Evolutionary conservation across 2,888 invertebrate species (phyloP).

Genomic region (Rhagium mordax): DNA sequence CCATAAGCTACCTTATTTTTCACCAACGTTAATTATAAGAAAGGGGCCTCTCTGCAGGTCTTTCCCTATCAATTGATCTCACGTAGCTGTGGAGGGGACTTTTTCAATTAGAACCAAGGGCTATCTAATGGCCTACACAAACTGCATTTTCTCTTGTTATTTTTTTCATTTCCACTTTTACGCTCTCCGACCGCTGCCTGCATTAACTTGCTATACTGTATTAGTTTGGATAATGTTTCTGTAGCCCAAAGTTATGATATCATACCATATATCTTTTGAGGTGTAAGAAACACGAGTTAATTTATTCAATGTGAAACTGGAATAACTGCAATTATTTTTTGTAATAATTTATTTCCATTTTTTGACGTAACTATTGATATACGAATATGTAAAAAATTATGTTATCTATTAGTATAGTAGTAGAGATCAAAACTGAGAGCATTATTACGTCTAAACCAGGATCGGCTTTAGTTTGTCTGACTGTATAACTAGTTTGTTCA

Average conservation of each 20-base stretch:
- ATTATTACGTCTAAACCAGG: too few species aligned
- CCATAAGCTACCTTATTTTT: conserved; percentile 40
- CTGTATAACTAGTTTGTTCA: too few species aligned
- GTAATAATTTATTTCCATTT: neutral
- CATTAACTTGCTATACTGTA: conserved; percentile 15
- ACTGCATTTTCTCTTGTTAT: conserved; percentile 46
- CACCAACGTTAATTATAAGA: conserved; percentile 50
- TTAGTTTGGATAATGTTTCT: conserved; percentile 24
- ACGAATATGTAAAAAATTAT: too few species aligned
- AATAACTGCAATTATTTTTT: neutral
- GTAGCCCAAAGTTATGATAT: conserved; percentile 26
- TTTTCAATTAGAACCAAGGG: conserved; percentile 52
- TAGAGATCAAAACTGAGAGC: too few species aligned
- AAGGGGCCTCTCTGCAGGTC: conserved; percentile 35
- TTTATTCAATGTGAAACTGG: neutral
- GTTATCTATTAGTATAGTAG: too few species aligned
- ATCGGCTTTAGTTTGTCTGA: too few species aligned
- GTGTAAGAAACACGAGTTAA: neutral
- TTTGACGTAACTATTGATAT: too few species aligned
- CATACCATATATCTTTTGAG: conserved; percentile 6
- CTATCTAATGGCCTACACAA: conserved; percentile 57
- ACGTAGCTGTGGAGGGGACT: conserved; percentile 48
- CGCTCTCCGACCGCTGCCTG: conserved; percentile 40
- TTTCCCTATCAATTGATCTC: conserved; percentile 50
- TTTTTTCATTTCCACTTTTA: conserved; percentile 47